phyloP scores from a whole-genome alignment of 2,797 vertebrate species.

The Macrochelys suwanniensis region DNA sequence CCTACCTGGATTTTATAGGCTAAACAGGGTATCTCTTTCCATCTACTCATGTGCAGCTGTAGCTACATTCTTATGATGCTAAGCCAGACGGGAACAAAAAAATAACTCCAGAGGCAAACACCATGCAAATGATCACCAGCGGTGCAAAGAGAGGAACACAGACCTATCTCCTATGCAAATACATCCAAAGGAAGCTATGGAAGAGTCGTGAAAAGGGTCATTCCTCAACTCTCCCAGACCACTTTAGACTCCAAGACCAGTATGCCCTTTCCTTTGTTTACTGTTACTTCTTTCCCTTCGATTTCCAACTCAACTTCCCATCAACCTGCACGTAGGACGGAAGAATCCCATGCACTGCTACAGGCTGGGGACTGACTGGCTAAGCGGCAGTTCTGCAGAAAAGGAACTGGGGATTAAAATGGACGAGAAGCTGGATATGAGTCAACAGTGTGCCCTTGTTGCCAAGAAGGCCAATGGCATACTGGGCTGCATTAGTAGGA shows the following conservation, averaged over 20 bases:
- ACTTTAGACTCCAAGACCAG: not conserved
- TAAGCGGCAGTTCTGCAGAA: too few species aligned
- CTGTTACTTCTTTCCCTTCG: fast-evolving
- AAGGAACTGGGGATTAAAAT: too few species aligned
- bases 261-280: not conserved
- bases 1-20: not conserved
- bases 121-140: not conserved
- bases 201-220: not conserved
- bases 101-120: not conserved
- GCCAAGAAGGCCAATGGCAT: too few species aligned
- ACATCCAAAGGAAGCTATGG: not conserved
- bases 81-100: not conserved
- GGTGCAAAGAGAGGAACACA: not conserved
- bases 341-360: too few species aligned
- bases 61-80: not conserved
- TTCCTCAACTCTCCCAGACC: not conserved
- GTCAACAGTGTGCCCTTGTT: too few species aligned
- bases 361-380: too few species aligned
- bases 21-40: not conserved
- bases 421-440: too few species aligned
- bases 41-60: not conserved
- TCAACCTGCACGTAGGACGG: not conserved
- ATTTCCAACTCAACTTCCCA: not conserved
- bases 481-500: too few species aligned
- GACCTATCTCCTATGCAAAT: not conserved